Conservation (phyloP, 1,140 invertebrate species). For the Drosophila micromelanica region DNA sequence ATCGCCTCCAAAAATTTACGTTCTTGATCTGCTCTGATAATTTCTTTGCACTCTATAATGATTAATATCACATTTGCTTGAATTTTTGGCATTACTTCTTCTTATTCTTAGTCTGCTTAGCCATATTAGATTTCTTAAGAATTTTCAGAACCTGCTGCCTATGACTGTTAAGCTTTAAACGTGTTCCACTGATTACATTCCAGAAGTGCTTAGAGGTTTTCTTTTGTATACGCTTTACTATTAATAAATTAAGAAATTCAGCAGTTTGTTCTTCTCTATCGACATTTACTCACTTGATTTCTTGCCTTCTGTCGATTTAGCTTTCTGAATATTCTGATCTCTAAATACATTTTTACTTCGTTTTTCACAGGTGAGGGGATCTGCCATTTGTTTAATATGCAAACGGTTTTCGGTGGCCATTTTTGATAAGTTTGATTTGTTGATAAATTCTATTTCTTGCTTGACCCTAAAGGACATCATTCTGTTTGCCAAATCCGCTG, state of each 20-base stretch:
- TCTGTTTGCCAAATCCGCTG: not conserved
- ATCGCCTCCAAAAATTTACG: too few relatives aligned
- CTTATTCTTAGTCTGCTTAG: too few relatives aligned
- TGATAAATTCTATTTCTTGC: too few relatives aligned
- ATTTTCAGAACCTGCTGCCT: too few relatives aligned
- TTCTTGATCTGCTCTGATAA: too few relatives aligned
- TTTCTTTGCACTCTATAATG: too few relatives aligned
- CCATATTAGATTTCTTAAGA: too few relatives aligned
- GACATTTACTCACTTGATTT: constrained; percentile 2
- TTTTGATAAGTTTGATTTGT: not conserved
- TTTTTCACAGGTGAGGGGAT: not conserved
- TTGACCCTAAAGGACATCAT: not conserved
- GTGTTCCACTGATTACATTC: too few relatives aligned
- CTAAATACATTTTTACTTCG: not conserved
- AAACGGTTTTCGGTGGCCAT: too few relatives aligned
- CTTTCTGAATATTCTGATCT: not conserved
- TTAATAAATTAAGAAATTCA: not conserved
- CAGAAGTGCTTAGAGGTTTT: not conserved
- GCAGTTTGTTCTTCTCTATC: not conserved
- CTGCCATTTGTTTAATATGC: not conserved
- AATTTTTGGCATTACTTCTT: too few relatives aligned
- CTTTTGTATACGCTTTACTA: not conserved
- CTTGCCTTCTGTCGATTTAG: not conserved
- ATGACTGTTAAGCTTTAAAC: too few relatives aligned
- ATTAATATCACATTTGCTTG: too few relatives aligned